Evolutionary conservation across 2,888 invertebrate species (phyloP), one percentile per base, ranked within the genome.

Genomic region (Carcina quercana): DNA sequence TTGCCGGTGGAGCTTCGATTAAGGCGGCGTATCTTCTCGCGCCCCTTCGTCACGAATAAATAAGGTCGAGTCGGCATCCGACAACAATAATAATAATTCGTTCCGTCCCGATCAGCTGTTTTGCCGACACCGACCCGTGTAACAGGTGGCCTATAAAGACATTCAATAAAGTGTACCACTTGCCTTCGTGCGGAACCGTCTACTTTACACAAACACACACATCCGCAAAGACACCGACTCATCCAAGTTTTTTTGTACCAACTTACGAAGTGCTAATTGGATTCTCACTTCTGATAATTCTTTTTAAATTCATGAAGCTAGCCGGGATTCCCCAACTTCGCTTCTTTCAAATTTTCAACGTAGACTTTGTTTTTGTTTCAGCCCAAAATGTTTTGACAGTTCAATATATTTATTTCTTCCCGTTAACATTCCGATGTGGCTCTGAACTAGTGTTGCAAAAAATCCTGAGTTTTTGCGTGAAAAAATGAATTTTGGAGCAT

Each of bases 111-210:
- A 82, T 83, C 83, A 83, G 83, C 83, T 83, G 83, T 76, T 79
- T 64, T 54, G 66, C 65, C 75, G 69, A 70, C 78, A 78, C 76
- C 72, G 79, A 78, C 73, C 78, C 75, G 69, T 70, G 76, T 80
- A 84, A 85, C 85, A 85, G 84, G 85, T 85, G 83, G 83, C 72
- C 82, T 76, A 79, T 85, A 84, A 84, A 84, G 83, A 82, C 80
- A 80, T 82, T 79, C 80, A 76, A 79, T 84, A 79, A 83, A 83
- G 68, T 79, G 71, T 71, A 72, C 73, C 73, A 74, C 72, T 80
- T 78, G 75, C 76, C 71, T 78, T 73, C 68, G 72, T 72, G 68
- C 67, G 71, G 65, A 69, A 72, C 74, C 64, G 55, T 75, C 66
- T 68, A 69, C 70, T 76, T 75, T 70, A 72, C 64, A 66, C 67